A percentile compares a stretch with the other conserved stretches of the same genome.
Evolutionary conservation across 2,888 invertebrate genomes (phyloP).

Genomic region (Ormyrus thymus): DNA sequence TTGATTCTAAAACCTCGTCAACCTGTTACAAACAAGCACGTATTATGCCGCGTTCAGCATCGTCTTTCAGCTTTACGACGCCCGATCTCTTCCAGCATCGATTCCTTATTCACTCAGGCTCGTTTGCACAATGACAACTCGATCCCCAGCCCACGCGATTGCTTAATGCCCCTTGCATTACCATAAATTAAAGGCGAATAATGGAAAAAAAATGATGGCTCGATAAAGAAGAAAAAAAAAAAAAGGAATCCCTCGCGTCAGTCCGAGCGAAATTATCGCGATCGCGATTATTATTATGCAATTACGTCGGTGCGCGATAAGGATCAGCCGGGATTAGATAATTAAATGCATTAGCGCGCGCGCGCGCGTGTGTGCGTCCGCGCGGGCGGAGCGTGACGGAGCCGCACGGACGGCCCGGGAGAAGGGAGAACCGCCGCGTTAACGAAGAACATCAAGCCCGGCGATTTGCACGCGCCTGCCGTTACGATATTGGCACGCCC

Average conservation of each 20-base stretch:
- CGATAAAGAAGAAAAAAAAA: not conserved
- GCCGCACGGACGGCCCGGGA: not conserved
- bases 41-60: not conserved
- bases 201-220: not conserved
- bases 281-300: not conserved
- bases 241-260: not conserved
- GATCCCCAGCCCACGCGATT: no score
- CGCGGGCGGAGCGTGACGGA: slow-evolving; percentile 44
- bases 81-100: slow-evolving; percentile 7
- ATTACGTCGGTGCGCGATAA: slow-evolving; percentile 7
- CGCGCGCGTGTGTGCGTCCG: not conserved
- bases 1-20: no score
- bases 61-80: slow-evolving; percentile 3
- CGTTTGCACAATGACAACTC: slow-evolving; percentile 4
- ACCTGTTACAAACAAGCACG: no score
- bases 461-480: not conserved
- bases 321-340: slow-evolving; percentile 30
- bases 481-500: slow-evolving; percentile 25
- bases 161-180: slow-evolving; percentile 19
- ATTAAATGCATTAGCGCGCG: slow-evolving; percentile 19
- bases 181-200: slow-evolving; percentile 29
- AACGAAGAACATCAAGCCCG: not conserved
- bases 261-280: not conserved
- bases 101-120: not conserved
- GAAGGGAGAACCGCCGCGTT: not conserved